Evolutionary conservation across 2,113 vertebrate species (phyloP), one percentile per base, ranked within the genome.

Genomic region (Boleophthalmus pectinirostris): DNA sequence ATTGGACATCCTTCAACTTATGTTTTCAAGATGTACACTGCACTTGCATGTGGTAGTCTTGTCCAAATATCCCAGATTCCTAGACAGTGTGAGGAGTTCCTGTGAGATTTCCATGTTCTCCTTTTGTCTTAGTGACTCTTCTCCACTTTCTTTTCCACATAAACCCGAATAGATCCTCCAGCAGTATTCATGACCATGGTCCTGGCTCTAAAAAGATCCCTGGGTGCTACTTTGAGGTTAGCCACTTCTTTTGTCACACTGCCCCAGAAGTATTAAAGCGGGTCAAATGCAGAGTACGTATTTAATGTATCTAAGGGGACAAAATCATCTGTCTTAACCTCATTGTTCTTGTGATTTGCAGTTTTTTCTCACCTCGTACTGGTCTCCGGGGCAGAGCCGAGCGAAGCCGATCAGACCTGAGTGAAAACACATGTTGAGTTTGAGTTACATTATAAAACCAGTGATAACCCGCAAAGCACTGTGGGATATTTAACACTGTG

Each of bases 391-490:
- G 77, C 97, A 99, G 66, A 99, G 96, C 2, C 98, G 95, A 29
- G 98, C 98, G 9, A 96, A 99, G 58, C 97, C 98, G 71, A 98
- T 96, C 90, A 99, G 88, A 56, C 97, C 97, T 98, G 89, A 89
- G 84, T 75, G 74, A 73, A 92, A 82, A 73, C 75, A 77, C 64
- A 81, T 20, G 63, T 79, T 43, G n/a, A 13, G 66, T 20, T 53
- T 35, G 25, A 25, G 20, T 12, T 25, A 20, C 64, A 74, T 49
- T 25, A 29, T 0, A 6, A 47, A 20, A 25, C 16, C 49, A 15
- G 56, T 38, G 73, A 68, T 70, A 61, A 74, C n/a, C 47, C 69
- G 64, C 5, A 15, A 68, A 64, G 65, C 57, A 51, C 64, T 69
- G 7, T 46, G 33, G 20, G 64, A 64, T 12, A 21, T 7, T 68